Base-by-base conservation (phyloP, 2,797 vertebrate genomes). In the Meriones psammophilus region DNA sequence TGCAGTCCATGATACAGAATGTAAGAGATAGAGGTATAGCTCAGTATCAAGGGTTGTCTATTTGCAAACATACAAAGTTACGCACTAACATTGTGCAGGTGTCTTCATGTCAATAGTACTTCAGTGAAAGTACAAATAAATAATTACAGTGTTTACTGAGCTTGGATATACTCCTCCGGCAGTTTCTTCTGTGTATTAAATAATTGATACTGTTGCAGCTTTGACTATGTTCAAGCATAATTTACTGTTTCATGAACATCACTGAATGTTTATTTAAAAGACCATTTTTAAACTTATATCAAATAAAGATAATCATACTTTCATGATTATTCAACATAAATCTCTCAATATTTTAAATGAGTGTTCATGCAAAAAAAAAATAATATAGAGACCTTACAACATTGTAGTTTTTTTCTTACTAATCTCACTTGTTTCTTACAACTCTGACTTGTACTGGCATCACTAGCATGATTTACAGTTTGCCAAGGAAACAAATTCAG, bases 171-270 rank as follows among this genome's bases (percentile, higher is more conserved):
- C 81, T 92, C 50, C 8, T 73, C 71, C n/a, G 46, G 36, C 22
- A 15, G 8, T 90, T 17, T 4, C 8, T 80, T 92, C 10, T 15
- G 1, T 92, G 71, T 71, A 3, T 58, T 79, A 88, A 74, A 5
- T 24, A 89, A 1, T 83, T 64, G 69, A 15, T 80, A 71, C 3
- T 13, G 39, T n/a, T 58, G 22, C 64, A 60, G 20, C 71, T 93
- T 92, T 77, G 62, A 79, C 73, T 95, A 79, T 77, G 13, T 83
- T 69, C 39, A 90, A 68, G 36, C 2, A 58, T n/a, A 64, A 74
- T 81, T 94, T 89, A 83, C 6, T 90, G 4, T 26, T 33, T 14
- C 92, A 18, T 92, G 73, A 95, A 88, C 8, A 46, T 54, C 80
- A 76, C 1, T 88, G 84, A 84, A 62, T 81, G 1, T 84, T 50